Percentiles rank a stretch among this genome's conserved stretches.
These are phyloP conservation scores for Odocoileus hemionus DNA, from an alignment of 2,113 vertebrate genomes.

Conservation along the genomic window DNA sequence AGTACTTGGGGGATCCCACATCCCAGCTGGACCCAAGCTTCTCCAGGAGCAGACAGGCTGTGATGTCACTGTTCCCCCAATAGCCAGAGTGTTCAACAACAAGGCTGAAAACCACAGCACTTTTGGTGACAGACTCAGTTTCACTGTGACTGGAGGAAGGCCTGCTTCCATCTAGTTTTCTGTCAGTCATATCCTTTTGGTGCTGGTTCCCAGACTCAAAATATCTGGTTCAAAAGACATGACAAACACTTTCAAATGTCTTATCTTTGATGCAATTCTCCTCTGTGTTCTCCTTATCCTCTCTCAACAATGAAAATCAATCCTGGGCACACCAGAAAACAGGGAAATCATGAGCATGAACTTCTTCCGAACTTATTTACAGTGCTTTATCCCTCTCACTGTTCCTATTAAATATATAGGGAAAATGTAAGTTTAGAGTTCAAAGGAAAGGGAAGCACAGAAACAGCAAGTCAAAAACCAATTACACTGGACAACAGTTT, in stretches of 20 bases:
- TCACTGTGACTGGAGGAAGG: slow-evolving; percentile 55
- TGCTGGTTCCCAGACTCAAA: slow-evolving; percentile 33
- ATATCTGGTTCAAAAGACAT: slow-evolving; percentile 1
- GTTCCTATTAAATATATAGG: background rate
- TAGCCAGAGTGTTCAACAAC: background rate
- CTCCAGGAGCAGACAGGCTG: background rate
- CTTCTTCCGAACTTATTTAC: background rate
- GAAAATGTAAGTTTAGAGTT: slow-evolving; percentile 12
- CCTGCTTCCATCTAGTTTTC: slow-evolving; percentile 6
- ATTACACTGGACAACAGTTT: background rate
- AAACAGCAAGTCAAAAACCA: slow-evolving; percentile 16
- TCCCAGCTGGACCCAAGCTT: background rate
- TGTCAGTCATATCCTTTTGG: slow-evolving; percentile 64
- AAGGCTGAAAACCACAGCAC: slow-evolving; percentile 27
- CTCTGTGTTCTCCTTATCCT: background rate
- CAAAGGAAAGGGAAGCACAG: slow-evolving; percentile 22
- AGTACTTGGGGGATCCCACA: background rate
- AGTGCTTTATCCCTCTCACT: background rate
- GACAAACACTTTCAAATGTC: background rate
- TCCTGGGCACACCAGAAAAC: background rate
- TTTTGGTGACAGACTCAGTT: slow-evolving; percentile 61
- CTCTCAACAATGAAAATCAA: background rate
- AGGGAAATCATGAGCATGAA: background rate
- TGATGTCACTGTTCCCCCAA: background rate
- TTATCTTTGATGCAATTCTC: background rate